phyloP scores from a whole-genome alignment of 2,113 vertebrate species.

The Gasterosteus nipponicus region DNA sequence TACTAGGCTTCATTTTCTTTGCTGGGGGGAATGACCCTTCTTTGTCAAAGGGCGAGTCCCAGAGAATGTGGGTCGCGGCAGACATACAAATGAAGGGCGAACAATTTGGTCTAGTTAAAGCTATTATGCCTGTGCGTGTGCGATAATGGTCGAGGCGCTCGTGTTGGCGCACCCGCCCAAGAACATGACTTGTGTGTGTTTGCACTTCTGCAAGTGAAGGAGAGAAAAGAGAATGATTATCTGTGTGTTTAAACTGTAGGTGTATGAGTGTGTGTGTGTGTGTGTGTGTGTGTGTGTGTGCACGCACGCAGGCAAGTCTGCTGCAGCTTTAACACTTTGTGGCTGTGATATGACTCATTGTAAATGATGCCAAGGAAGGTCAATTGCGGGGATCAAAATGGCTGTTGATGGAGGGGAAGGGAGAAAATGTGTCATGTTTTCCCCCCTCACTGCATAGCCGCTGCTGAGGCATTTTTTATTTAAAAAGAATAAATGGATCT shows the following conservation, averaged over 20 bases:
- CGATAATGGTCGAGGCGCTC: slow-evolving; percentile 47
- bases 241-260: slow-evolving; percentile 57
- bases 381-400: slow-evolving; percentile 84
- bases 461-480: slow-evolving; percentile 72
- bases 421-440: slow-evolving; percentile 73
- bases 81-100: slow-evolving; percentile 83
- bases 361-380: slow-evolving; percentile 85
- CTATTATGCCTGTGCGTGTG: slow-evolving; percentile 78
- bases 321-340: slow-evolving; percentile 80
- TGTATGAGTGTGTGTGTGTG: neutral
- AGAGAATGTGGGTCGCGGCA: slow-evolving; percentile 78
- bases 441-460: slow-evolving; percentile 53
- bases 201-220: slow-evolving; percentile 35
- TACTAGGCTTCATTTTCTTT: slow-evolving; percentile 82
- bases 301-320: slow-evolving; percentile 4
- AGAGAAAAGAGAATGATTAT: slow-evolving; percentile 62
- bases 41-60: slow-evolving; percentile 84
- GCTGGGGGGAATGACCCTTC: slow-evolving; percentile 80
- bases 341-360: slow-evolving; percentile 82
- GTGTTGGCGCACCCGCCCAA: slow-evolving; percentile 18
- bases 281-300: neutral
- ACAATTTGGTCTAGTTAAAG: slow-evolving; percentile 86
- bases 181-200: slow-evolving; percentile 45
- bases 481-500: slow-evolving; percentile 76
- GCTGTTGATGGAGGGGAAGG: slow-evolving; percentile 74